phyloP scores from a whole-genome alignment of 2,113 vertebrate genomes.

The Turnix velox region DNA sequence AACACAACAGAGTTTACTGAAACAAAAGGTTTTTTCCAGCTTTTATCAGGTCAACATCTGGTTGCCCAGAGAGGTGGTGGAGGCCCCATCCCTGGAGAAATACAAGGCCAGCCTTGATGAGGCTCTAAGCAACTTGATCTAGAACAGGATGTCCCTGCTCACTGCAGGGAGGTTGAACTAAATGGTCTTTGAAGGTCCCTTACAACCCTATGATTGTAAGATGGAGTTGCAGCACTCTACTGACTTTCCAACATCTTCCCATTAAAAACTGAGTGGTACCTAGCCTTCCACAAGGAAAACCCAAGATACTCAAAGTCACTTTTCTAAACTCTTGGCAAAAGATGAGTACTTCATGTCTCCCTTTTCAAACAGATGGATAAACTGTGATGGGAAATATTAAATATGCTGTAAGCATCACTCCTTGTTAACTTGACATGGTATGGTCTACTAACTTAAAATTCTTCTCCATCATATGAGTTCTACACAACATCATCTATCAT shows the following conservation, averaged over 20 bases:
- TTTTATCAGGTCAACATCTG: not conserved
- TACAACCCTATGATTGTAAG: no score
- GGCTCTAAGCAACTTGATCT: no score
- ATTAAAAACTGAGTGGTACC: not conserved
- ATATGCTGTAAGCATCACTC: conserved; percentile 34
- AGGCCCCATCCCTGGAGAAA: no score
- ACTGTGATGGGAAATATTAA: conserved; percentile 10
- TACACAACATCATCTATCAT: conserved; percentile 54
- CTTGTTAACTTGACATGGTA: conserved; percentile 25
- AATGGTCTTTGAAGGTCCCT: no score
- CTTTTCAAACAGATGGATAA: not conserved
- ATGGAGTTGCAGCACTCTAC: not conserved
- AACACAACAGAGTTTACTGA: not conserved
- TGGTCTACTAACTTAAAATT: conserved; percentile 49
- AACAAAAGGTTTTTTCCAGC: fast-evolving
- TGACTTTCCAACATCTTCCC: not conserved
- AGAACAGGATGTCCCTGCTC: no score
- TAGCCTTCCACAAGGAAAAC: not conserved
- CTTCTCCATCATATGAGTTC: not conserved
- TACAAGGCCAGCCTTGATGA: no score
- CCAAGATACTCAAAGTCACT: not conserved
- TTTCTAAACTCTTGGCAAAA: not conserved
- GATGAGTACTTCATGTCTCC: not conserved
- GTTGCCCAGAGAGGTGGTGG: no score
- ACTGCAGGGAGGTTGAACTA: no score